phyloP scores from a whole-genome alignment of 2,888 invertebrate species.

The Mythimna pallens region DNA sequence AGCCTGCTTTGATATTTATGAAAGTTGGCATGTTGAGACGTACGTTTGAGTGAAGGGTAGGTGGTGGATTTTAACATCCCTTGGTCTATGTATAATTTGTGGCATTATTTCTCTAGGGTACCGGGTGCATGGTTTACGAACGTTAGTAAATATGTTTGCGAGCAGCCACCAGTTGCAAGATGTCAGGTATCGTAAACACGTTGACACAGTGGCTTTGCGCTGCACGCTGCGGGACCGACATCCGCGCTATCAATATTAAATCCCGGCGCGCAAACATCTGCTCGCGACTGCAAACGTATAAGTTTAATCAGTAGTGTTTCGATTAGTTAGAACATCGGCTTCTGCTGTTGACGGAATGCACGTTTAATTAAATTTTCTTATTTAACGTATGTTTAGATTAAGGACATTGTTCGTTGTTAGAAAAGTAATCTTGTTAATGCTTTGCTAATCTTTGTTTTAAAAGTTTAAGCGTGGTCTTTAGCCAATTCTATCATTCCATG shows the following conservation, averaged over 20 bases:
- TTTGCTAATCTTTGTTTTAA: background rate
- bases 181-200: slow-evolving; percentile 65
- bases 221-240: slow-evolving; percentile 56
- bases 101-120: slow-evolving; percentile 67
- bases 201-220: slow-evolving; percentile 65
- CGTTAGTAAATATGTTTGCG: slow-evolving; percentile 48
- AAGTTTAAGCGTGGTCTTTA: background rate
- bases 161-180: slow-evolving; percentile 68
- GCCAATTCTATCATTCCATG: background rate
- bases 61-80: slow-evolving; percentile 74
- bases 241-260: slow-evolving; percentile 85
- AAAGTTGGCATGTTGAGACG: slow-evolving; percentile 83
- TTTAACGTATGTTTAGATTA: slow-evolving; percentile 13
- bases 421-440: background rate
- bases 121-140: slow-evolving; percentile 40
- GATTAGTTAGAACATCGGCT: slow-evolving; percentile 72
- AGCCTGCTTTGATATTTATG: slow-evolving; percentile 89
- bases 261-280: slow-evolving; percentile 74
- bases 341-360: slow-evolving; percentile 55
- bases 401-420: background rate
- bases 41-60: slow-evolving; percentile 84
- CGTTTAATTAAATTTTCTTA: slow-evolving; percentile 49
- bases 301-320: slow-evolving; percentile 77
- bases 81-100: slow-evolving; percentile 62
- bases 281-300: slow-evolving; percentile 75